These are phyloP conservation scores for Labia minor DNA, from an alignment of 2,888 invertebrate species.

Conservation along the genomic window DNA sequence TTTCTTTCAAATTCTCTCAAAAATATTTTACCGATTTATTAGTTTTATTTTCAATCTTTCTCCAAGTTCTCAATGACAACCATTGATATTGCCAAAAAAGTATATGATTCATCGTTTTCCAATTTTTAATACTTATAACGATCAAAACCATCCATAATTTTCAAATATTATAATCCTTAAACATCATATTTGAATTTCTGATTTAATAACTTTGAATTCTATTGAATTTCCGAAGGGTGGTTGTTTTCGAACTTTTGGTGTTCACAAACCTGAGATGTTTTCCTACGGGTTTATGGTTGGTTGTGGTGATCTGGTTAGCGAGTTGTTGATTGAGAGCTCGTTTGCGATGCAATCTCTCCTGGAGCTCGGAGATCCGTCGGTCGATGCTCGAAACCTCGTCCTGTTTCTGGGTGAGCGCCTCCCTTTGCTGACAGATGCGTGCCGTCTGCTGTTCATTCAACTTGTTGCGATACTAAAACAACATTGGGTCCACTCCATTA, in stretches of 20 bases:
- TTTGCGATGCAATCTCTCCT: conserved; percentile 80
- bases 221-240: no score
- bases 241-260: no score
- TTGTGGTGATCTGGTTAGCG: conserved; percentile 48
- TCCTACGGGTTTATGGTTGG: conserved; percentile 27
- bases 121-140: no score
- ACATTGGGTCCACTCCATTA: conserved; percentile 20
- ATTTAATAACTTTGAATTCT: no score
- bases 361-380: conserved; percentile 84
- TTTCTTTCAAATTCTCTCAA: no score
- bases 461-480: conserved; percentile 83
- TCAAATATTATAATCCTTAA: not conserved
- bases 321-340: conserved; percentile 70
- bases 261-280: not conserved
- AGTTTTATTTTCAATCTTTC: no score
- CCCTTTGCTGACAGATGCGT: conserved; percentile 76
- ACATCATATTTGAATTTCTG: not conserved
- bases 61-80: no score
- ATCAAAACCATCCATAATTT: no score
- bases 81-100: no score
- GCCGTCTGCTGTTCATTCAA: conserved; percentile 90
- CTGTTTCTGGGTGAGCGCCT: conserved; percentile 76
- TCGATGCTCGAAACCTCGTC: conserved; percentile 89
- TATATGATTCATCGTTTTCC: no score
- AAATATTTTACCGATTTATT: no score